Evolutionary conservation across 2,113 vertebrate genomes (phyloP), one percentile per base, ranked within the genome.

Genomic region (human (Homo sapiens)): DNA sequence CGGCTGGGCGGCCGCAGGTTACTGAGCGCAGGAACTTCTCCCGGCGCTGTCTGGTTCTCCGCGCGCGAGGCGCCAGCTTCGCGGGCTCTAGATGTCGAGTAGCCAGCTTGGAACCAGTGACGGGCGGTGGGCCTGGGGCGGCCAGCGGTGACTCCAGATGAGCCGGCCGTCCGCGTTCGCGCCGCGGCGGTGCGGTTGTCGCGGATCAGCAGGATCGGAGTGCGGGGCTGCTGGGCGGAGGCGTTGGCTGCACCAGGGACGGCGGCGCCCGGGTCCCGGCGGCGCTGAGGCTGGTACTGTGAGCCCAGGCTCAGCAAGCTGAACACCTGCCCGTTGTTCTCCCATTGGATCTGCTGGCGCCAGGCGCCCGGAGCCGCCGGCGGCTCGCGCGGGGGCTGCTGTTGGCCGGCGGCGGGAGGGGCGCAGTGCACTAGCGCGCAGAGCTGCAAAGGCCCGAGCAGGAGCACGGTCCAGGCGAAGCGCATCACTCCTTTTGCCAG

Each of bases 251-350:
- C 98, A 97, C 96, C 95, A 57, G 16, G 59, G 61, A 93, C 98
- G 96, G 95, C 96, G n/a, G 89, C 43, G 1, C 96, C 90, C 4
- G 98, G 98, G 87, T 98, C 98, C 79, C 98, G 98, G 90, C 98
- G 97, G 35, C 97, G 93, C 25, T 99, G 97, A 4, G 99, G 99
- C 96, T 99, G 98, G 98, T 99, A 99, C 96, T 99, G 98, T 1
- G 99, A 96, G 12, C 99, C 99, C n/a, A 98, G 98, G 98, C 99
- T 99, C 84, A 99, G 98, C 85, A 99, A 98, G 97, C 99, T 99
- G 97, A 98, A 99, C 85, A 99, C 99, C 98, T 99, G 99, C 92
- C 99, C 99, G 97, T 99, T 99, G 96, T 99, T 99, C 98, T 98
- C 99, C 99, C 99, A 99, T 96, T 99, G 99, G 96, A 99, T 99